phyloP scores from a whole-genome alignment of 2,888 invertebrate species.

The Cephus nigrinus region DNA sequence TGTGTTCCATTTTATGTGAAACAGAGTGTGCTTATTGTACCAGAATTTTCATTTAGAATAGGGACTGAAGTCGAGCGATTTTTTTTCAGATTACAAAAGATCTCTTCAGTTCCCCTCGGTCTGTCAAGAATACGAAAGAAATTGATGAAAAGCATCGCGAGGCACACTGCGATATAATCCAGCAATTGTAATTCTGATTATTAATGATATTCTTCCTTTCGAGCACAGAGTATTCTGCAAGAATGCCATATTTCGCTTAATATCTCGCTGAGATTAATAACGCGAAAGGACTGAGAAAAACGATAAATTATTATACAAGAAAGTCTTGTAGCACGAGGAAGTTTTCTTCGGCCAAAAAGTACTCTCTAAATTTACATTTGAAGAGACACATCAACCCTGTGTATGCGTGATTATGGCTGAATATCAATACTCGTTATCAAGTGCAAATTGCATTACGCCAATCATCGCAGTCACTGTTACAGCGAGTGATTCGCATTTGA shows the following conservation, averaged over 20 bases:
- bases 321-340: not conserved
- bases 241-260: constrained; percentile 39
- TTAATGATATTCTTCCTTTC: constrained; percentile 42
- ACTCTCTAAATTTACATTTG: not conserved
- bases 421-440: not conserved
- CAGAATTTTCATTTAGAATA: not conserved
- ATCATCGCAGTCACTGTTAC: not conserved
- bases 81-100: not conserved
- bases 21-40: not conserved
- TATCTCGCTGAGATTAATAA: constrained; percentile 45
- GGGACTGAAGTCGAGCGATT: not conserved
- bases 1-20: not conserved
- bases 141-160: constrained; percentile 14
- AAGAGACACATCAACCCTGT: not conserved
- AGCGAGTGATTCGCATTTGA: not conserved
- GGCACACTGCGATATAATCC: constrained; percentile 31
- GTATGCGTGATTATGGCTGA: not conserved
- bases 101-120: not conserved
- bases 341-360: not conserved
- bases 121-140: not conserved
- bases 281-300: constrained; percentile 23
- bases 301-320: constrained; percentile 27
- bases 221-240: constrained; percentile 39
- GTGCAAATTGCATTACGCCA: not conserved
- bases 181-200: constrained; percentile 49